Conservation (phyloP, 2,113 vertebrate species). For the Embiotoca jacksoni region DNA sequence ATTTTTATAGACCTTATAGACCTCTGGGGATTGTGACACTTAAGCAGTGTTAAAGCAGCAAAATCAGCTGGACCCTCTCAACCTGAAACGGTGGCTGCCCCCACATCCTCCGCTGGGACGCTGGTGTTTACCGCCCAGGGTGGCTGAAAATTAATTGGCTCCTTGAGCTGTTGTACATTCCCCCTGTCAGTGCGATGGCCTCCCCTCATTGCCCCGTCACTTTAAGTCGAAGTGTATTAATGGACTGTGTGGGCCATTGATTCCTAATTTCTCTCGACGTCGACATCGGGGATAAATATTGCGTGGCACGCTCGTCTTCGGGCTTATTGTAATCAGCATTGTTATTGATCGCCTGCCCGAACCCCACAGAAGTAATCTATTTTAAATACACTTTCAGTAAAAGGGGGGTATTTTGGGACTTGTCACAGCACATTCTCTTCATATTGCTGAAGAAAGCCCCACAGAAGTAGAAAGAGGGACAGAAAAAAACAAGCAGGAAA, state of each 20-base stretch:
- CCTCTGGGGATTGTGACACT: slow-evolving; percentile 29
- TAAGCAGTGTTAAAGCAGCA: slow-evolving; percentile 30
- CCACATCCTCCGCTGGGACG: slow-evolving; percentile 51
- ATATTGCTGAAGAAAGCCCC: slow-evolving; percentile 61
- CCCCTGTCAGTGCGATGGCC: slow-evolving; percentile 54
- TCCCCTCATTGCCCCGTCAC: slow-evolving; percentile 75
- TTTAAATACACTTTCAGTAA: slow-evolving; percentile 89
- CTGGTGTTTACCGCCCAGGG: slow-evolving; percentile 68
- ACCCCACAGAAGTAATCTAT: slow-evolving; percentile 90
- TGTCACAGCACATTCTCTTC: slow-evolving; percentile 75
- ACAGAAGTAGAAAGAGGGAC: background rate
- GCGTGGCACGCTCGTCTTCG: slow-evolving; percentile 80
- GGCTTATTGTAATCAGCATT: slow-evolving; percentile 89
- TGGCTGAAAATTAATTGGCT: slow-evolving; percentile 78
- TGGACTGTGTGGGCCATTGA: slow-evolving; percentile 92
- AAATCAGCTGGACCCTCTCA: slow-evolving; percentile 40
- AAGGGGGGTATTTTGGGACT: slow-evolving; percentile 50
- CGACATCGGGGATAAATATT: slow-evolving; percentile 89
- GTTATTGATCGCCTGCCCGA: slow-evolving; percentile 89
- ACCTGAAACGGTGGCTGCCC: slow-evolving; percentile 30
- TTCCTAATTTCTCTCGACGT: slow-evolving; percentile 94
- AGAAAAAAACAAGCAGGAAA: slow-evolving; percentile 22
- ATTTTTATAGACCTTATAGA: slow-evolving; percentile 4
- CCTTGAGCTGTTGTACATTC: slow-evolving; percentile 64
- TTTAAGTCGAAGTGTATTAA: slow-evolving; percentile 82